Conservation (phyloP, 2,113 vertebrate genomes). For the Corvus cornix region DNA sequence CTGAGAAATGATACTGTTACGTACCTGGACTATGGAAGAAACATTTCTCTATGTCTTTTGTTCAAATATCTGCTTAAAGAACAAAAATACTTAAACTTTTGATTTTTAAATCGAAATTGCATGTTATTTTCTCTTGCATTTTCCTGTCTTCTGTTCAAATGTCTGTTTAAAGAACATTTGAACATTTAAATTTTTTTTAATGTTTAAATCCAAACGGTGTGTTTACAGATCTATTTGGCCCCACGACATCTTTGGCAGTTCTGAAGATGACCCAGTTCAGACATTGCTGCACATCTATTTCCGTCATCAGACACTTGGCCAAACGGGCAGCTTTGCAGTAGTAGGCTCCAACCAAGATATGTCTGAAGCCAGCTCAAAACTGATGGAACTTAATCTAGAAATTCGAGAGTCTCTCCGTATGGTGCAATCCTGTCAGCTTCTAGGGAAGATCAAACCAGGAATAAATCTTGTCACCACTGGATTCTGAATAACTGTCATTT, state of each 20-base stretch:
- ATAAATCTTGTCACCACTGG: conserved; percentile 81
- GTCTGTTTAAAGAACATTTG: neutral
- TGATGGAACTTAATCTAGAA: conserved; percentile 98
- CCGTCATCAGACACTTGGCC: conserved; percentile 94
- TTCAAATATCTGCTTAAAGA: neutral
- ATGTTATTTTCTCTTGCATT: neutral
- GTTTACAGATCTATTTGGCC: conserved; percentile 89
- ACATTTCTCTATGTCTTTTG: neutral
- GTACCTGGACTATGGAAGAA: neutral
- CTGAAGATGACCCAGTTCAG: conserved; percentile 88
- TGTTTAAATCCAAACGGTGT: neutral
- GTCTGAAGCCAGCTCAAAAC: conserved; percentile 89
- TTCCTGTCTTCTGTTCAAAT: neutral
- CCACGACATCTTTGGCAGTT: conserved; percentile 92
- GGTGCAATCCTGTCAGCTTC: conserved; percentile 81
- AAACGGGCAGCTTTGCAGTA: conserved; percentile 92
- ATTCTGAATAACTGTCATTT: conserved; percentile 76
- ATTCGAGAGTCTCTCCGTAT: conserved; percentile 90
- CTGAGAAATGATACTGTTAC: neutral
- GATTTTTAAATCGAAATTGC: neutral
- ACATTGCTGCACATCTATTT: conserved; percentile 96
- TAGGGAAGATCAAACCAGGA: conserved; percentile 67
- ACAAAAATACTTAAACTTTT: neutral
- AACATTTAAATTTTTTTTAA: neutral
- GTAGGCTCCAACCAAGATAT: conserved; percentile 91